Evolutionary conservation across 2,888 invertebrate genomes (phyloP).

Genomic region (Lypha dubia): DNA sequence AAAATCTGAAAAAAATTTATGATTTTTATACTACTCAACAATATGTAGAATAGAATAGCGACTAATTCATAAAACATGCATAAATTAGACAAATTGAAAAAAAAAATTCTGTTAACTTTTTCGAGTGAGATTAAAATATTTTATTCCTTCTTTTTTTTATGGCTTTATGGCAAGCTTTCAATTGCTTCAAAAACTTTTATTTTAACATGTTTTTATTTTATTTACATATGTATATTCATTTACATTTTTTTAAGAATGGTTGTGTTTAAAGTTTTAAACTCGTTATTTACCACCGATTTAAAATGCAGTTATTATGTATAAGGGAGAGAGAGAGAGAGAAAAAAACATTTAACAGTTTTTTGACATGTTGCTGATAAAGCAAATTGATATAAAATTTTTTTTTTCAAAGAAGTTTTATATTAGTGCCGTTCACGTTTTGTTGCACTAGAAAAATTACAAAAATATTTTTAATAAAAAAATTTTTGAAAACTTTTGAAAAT

Average conservation of each 20-base stretch:
- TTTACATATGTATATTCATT: not conserved
- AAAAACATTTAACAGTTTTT: constrained; percentile 20
- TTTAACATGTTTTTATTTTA: constrained; percentile 34
- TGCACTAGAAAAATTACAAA: no score
- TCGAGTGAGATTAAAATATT: no score
- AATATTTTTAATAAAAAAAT: no score
- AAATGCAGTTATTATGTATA: constrained; percentile 37
- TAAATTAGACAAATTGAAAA: not conserved
- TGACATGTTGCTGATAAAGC: constrained; percentile 23
- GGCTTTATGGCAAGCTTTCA: not conserved
- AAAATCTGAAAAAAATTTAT: no score
- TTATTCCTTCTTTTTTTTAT: not conserved
- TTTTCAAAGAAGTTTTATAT: not conserved
- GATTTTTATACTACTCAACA: no score
- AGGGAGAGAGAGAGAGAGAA: no score
- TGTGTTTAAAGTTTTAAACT: constrained; percentile 18
- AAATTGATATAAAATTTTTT: not conserved
- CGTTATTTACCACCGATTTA: constrained; percentile 29
- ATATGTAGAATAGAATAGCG: no score
- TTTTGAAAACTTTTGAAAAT: no score
- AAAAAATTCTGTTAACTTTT: not conserved
- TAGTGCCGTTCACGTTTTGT: not conserved
- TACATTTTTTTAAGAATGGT: not conserved
- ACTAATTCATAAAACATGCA: not conserved
- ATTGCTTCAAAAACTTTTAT: constrained; percentile 38